phyloP scores from a whole-genome alignment of 2,113 vertebrate genomes.

The Cepphus grylle region DNA sequence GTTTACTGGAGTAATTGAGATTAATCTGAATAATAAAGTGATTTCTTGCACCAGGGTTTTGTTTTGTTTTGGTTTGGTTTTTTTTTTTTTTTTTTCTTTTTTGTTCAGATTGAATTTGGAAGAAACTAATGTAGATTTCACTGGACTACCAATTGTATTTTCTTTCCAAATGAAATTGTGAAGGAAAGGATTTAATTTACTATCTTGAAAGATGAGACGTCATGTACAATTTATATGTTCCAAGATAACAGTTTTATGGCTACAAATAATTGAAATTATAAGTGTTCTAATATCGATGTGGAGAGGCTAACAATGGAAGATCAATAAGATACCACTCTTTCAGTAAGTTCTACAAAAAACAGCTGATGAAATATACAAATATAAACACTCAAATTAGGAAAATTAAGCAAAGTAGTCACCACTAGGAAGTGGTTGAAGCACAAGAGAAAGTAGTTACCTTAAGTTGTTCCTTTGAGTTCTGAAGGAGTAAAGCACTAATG shows the following conservation, averaged over 20 bases:
- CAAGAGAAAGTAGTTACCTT: neutral
- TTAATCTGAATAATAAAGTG: neutral
- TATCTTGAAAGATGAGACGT: neutral
- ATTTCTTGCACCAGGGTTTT: neutral
- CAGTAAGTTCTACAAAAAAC: neutral
- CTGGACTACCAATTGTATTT: neutral
- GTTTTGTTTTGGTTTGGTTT: neutral
- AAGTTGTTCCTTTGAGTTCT: neutral
- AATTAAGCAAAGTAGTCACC: neutral
- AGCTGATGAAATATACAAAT: neutral
- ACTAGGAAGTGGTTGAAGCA: neutral
- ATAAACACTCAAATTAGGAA: neutral
- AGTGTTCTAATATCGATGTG: neutral
- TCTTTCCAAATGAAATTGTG: conserved; percentile 25
- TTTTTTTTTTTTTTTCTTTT: neutral
- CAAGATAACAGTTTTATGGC: neutral
- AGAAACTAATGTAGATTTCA: conserved; percentile 5
- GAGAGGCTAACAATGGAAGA: neutral
- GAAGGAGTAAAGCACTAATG: neutral
- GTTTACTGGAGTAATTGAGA: neutral
- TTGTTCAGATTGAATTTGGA: neutral
- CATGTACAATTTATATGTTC: neutral
- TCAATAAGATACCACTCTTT: neutral
- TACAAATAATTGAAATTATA: neutral
- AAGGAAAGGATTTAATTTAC: conserved; percentile 19